A percentile compares a stretch with the other conserved stretches of the same genome.
phyloP scores from a whole-genome alignment of 2,797 vertebrate species.

The Paratrypauchen microcephalus region DNA sequence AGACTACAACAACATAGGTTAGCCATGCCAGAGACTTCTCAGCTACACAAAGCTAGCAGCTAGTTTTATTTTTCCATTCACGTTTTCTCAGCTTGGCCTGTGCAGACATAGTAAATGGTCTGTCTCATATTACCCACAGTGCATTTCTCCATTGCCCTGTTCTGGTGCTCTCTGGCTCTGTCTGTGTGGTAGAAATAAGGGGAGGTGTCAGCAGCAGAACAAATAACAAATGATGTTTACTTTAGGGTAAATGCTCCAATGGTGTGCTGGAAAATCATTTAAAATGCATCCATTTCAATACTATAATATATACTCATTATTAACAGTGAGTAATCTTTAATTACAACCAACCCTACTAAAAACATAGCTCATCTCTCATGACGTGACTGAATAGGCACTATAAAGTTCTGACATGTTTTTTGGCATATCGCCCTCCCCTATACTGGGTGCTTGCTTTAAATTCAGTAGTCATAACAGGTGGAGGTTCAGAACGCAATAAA shows the following conservation, averaged over 20 bases:
- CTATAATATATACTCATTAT: neutral
- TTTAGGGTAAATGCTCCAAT: slow-evolving; percentile 41
- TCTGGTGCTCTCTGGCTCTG: slow-evolving; percentile 69
- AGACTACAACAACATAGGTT: slow-evolving; percentile 12
- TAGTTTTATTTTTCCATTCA: slow-evolving; percentile 33
- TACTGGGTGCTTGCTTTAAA: neutral
- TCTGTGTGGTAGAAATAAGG: slow-evolving; percentile 46
- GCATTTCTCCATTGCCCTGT: slow-evolving; percentile 55
- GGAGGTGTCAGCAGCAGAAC: slow-evolving; percentile 59
- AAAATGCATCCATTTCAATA: slow-evolving; percentile 10
- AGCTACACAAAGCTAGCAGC: slow-evolving; percentile 3
- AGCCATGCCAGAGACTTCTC: slow-evolving; percentile 4
- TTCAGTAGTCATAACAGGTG: neutral
- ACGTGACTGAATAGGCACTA: neutral
- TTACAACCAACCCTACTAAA: neutral
- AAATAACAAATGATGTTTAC: slow-evolving; percentile 67
- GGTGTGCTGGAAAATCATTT: slow-evolving; percentile 10
- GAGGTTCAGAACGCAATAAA: neutral
- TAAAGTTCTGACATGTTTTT: neutral
- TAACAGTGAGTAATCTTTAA: neutral
- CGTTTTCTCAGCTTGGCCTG: slow-evolving; percentile 23
- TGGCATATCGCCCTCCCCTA: neutral
- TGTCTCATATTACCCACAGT: slow-evolving; percentile 29
- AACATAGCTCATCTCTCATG: neutral
- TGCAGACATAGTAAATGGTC: slow-evolving; percentile 41